A percentile compares a stretch with the other conserved stretches of the same genome.
Conservation (phyloP, 2,113 vertebrate genomes). For the Phyllopteryx taeniolatus region DNA sequence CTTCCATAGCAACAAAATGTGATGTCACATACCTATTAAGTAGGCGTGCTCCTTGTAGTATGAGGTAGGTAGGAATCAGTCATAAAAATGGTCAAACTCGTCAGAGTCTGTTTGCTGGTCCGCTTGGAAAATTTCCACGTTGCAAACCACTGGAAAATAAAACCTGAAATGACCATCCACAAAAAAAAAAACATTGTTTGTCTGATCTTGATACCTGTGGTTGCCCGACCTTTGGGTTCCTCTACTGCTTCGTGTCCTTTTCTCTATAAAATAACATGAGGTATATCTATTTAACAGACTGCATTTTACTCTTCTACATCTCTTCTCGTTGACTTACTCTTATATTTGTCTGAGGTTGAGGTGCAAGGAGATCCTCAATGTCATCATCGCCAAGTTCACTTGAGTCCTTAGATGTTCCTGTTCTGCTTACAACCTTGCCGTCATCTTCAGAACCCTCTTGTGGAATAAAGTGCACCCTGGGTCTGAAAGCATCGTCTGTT, state of each 20-base stretch:
- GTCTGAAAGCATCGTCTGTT: constrained; percentile 28
- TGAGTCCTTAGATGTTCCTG: constrained; percentile 23
- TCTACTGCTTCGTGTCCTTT: constrained; percentile 10
- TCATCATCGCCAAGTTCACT: constrained; percentile 34
- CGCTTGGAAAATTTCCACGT: constrained; percentile 36
- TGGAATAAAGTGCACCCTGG: constrained; percentile 7
- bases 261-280: constrained; percentile 17
- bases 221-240: constrained; percentile 48
- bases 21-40: background rate
- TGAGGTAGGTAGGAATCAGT: constrained; percentile 32
- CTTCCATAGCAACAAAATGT: background rate
- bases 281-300: background rate
- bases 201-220: background rate
- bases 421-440: constrained; percentile 25
- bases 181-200: background rate
- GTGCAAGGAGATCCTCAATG: constrained; percentile 68
- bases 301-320: background rate
- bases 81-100: constrained; percentile 73
- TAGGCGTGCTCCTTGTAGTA: background rate
- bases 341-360: constrained; percentile 33
- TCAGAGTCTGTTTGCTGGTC: constrained; percentile 50
- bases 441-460: constrained; percentile 36
- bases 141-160: constrained; percentile 31
- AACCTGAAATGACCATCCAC: background rate
- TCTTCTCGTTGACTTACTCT: constrained; percentile 45